Conservation (phyloP, 2,797 vertebrate species). For the Lacerta bilineata region DNA sequence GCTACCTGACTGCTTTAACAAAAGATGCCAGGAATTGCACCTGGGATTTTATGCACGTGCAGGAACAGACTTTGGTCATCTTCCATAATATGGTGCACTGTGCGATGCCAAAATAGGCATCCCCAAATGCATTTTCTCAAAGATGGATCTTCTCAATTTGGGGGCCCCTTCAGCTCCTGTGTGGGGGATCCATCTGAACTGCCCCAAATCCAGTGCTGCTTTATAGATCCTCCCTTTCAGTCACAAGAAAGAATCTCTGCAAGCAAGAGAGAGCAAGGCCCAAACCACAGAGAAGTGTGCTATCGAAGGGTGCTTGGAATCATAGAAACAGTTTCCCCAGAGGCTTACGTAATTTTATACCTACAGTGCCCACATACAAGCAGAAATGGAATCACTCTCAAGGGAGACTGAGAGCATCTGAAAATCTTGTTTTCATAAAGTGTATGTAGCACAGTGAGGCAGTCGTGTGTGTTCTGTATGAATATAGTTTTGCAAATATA, state of each 20-base stretch:
- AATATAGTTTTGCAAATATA: slow-evolving; percentile 20
- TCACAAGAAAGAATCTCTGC: not conserved
- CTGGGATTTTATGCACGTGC: not conserved
- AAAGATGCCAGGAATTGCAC: not conserved
- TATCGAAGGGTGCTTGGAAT: not conserved
- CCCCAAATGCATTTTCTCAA: too few species aligned
- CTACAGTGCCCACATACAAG: not conserved
- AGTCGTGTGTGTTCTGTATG: slow-evolving; percentile 8
- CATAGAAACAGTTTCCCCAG: accelerated
- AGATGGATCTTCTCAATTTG: too few species aligned
- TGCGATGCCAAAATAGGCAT: too few species aligned
- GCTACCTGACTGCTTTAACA: not conserved
- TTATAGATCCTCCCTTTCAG: not conserved
- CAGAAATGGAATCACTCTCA: not conserved
- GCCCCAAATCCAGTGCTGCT: too few species aligned
- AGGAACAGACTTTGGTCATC: too few species aligned
- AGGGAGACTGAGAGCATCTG: slow-evolving; percentile 16
- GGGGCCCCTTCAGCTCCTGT: too few species aligned
- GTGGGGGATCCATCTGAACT: too few species aligned
- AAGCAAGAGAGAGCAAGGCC: not conserved
- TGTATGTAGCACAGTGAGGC: accelerated
- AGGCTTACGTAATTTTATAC: not conserved
- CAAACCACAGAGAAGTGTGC: not conserved
- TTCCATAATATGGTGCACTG: too few species aligned
- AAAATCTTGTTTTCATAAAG: slow-evolving; percentile 4